phyloP scores from a whole-genome alignment of 1,140 invertebrate species.

The Pachyrhynchus sulphureomaculatus region DNA sequence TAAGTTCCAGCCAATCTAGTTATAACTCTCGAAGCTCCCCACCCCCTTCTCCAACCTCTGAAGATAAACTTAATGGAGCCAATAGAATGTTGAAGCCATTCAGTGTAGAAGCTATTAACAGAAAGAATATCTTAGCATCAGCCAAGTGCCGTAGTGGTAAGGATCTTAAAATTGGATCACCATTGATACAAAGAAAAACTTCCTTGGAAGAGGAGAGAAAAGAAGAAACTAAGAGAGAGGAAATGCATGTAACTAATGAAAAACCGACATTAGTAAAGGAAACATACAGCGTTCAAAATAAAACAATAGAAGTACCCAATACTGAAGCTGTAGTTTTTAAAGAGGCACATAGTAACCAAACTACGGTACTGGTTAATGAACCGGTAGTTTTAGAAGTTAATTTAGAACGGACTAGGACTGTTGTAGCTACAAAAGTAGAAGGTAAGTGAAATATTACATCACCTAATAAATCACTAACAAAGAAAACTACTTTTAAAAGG shows the following conservation, averaged over 20 bases:
- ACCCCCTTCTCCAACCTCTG: constrained; percentile 52
- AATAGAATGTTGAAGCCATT: constrained; percentile 69
- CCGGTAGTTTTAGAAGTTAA: constrained; percentile 3
- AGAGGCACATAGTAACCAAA: background rate
- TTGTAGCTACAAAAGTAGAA: background rate
- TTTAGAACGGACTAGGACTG: background rate
- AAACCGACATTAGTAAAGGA: no score
- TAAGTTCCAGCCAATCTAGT: constrained; percentile 72
- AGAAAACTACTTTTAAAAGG: no score
- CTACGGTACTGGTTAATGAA: background rate
- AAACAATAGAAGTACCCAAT: background rate
- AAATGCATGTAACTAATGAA: background rate
- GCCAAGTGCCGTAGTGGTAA: constrained; percentile 79
- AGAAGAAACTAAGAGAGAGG: constrained; percentile 2
- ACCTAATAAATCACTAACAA: no score
- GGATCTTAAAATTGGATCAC: constrained; percentile 66
- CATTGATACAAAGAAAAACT: constrained; percentile 67
- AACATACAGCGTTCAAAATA: background rate
- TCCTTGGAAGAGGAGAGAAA: constrained; percentile 52
- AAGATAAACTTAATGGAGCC: constrained; percentile 46
- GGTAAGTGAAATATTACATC: no score
- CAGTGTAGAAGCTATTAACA: constrained; percentile 78
- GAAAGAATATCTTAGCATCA: constrained; percentile 84
- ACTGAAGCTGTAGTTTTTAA: background rate
- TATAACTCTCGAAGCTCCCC: constrained; percentile 74